phyloP scores from a whole-genome alignment of 2,113 vertebrate species.

The Burhinus oedicnemus region DNA sequence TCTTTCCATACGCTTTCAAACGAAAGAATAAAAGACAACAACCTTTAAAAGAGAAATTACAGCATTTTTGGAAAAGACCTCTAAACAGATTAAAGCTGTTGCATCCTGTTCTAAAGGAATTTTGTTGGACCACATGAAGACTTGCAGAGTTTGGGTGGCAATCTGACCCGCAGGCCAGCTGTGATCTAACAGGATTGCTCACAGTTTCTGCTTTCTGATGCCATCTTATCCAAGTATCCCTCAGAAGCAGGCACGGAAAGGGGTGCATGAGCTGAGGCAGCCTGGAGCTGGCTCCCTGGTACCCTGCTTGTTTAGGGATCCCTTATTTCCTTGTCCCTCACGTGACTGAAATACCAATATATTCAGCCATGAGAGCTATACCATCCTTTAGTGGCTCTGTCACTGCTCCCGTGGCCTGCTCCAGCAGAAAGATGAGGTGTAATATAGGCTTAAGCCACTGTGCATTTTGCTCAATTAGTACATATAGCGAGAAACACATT shows the following conservation, averaged over 20 bases:
- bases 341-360: accelerated
- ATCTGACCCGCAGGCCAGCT: not conserved
- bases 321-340: not conserved
- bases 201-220: not conserved
- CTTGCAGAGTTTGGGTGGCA: not conserved
- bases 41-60: not conserved
- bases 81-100: not conserved
- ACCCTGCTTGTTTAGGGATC: not conserved
- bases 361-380: not conserved
- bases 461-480: not conserved
- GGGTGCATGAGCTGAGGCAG: not conserved
- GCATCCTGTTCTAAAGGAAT: not conserved
- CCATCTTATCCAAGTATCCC: not conserved
- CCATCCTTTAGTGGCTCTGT: not conserved
- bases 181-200: not conserved
- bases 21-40: not conserved
- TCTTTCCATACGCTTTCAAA: not conserved
- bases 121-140: not conserved
- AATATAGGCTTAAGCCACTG: not conserved
- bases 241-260: not conserved
- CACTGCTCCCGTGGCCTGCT: not conserved
- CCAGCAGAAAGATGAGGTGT: not conserved
- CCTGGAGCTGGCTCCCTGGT: not conserved
- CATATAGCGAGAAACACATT: not conserved
- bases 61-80: not conserved